A percentile compares a stretch with the other conserved stretches of the same genome.
These are phyloP conservation scores for Hydrozoanthus tunicans DNA, from an alignment of 64 coral and sea anemone species.

Conservation along the genomic window DNA sequence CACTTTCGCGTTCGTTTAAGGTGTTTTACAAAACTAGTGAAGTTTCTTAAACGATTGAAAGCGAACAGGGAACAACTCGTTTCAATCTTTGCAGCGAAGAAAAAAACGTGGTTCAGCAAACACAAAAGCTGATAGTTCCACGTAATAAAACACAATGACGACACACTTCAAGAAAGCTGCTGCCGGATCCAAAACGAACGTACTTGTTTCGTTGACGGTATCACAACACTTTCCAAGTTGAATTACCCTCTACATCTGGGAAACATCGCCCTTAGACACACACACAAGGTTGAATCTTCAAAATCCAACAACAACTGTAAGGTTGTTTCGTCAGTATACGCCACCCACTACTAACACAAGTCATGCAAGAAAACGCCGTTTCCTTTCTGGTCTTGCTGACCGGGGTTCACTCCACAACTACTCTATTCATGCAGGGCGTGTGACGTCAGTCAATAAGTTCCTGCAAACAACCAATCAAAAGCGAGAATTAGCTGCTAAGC, in stretches of 20 bases:
- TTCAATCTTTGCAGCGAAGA: constrained; percentile 30
- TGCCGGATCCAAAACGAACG: background rate
- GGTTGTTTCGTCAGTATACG: background rate
- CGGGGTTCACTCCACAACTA: constrained; percentile 59
- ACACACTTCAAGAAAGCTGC: constrained; percentile 4
- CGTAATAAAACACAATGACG: constrained; percentile 65
- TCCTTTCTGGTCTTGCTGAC: constrained; percentile 47
- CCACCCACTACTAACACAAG: constrained; percentile 5
- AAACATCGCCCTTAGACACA: background rate
- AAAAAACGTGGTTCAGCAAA: constrained; percentile 63
- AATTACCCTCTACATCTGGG: constrained; percentile 6
- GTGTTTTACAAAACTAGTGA: constrained; percentile 6
- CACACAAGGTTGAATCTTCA: background rate
- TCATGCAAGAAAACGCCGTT: constrained; percentile 44
- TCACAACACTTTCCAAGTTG: background rate
- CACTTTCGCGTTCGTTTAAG: constrained; percentile 7
- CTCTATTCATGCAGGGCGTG: constrained; percentile 50
- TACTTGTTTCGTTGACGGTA: constrained; percentile 7
- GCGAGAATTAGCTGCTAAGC: background rate
- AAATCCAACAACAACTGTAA: background rate
- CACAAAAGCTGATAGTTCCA: constrained; percentile 60
- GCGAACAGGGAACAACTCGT: background rate
- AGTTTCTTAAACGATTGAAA: background rate
- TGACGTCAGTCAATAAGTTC: constrained; percentile 47
- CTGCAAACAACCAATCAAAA: constrained; percentile 26